Evolutionary conservation across 2,797 vertebrate genomes (phyloP).

Genomic region (Halcyon smyrnensis): DNA sequence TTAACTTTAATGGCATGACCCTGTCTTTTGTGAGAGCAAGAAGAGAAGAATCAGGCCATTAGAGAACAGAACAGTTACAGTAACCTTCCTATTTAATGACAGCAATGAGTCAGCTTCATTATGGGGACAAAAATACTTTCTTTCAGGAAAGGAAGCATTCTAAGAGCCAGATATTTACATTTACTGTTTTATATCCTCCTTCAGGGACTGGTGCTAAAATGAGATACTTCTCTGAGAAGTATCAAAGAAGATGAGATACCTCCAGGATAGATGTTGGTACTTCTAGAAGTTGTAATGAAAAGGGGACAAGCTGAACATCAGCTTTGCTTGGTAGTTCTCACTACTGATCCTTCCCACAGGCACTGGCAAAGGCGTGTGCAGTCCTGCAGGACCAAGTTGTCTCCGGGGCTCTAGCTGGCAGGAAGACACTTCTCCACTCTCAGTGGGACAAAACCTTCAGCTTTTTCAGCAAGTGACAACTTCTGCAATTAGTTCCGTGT

Average conservation of each 20-base stretch:
- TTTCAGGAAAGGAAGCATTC: neutral
- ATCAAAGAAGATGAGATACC: neutral
- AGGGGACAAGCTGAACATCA: neutral
- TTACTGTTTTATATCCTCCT: neutral
- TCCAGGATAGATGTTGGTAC: accelerated
- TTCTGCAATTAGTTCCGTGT: neutral
- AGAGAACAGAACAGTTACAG: neutral
- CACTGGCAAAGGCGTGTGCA: accelerated
- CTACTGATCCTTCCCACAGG: neutral
- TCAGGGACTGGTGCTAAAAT: neutral
- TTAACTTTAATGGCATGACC: neutral
- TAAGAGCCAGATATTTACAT: neutral
- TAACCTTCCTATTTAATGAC: neutral
- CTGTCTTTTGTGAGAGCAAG: neutral
- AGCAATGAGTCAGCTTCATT: neutral
- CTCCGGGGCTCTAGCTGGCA: neutral
- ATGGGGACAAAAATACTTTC: neutral
- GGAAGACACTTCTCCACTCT: neutral
- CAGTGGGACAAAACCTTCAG: neutral
- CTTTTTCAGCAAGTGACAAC: neutral
- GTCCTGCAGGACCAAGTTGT: neutral
- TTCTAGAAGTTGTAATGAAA: neutral
- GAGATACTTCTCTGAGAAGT: neutral
- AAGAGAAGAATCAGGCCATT: neutral
- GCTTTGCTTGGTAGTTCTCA: neutral